Percentiles rank a stretch among this genome's conserved stretches.
These are phyloP conservation scores for Patella depressa DNA, from an alignment of 2,888 invertebrate species.

Conservation along the genomic window DNA sequence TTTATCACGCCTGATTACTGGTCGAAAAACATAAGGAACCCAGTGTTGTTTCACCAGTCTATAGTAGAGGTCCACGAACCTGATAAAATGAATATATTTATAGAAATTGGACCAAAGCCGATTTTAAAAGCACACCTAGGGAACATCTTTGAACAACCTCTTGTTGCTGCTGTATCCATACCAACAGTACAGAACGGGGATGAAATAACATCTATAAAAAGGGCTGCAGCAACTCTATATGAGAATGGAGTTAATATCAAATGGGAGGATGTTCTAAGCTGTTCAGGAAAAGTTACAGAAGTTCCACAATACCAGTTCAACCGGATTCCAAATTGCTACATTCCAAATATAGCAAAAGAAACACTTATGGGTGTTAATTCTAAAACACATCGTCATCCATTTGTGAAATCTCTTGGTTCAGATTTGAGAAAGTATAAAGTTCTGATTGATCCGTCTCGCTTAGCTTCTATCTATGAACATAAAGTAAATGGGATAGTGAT, in stretches of 20 bases:
- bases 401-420: conserved; percentile 16
- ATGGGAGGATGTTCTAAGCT: conserved; percentile 34
- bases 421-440: conserved; percentile 22
- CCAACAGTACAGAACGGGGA: conserved; percentile 14
- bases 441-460: conserved; percentile 26
- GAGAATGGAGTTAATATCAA: conserved; percentile 32
- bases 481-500: conserved; percentile 29
- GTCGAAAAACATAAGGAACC: conserved; percentile 41
- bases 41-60: conserved; percentile 39
- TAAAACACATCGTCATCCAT: conserved; percentile 20
- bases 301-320: conserved; percentile 44
- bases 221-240: conserved; percentile 34
- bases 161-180: not conserved
- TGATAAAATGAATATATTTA: conserved; percentile 32
- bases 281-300: conserved; percentile 23
- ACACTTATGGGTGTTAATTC: conserved; percentile 26
- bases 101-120: conserved; percentile 54
- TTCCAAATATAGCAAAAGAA: conserved; percentile 29
- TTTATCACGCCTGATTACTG: conserved; percentile 44
- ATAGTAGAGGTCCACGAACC: conserved; percentile 25
- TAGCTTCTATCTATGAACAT: conserved; percentile 47
- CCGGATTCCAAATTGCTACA: conserved; percentile 29
- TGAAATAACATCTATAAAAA: conserved; percentile 27
- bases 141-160: conserved; percentile 28
- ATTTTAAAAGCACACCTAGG: conserved; percentile 39